Base-by-base conservation (phyloP, 2,888 invertebrate genomes). In the Griposia aprilina region DNA sequence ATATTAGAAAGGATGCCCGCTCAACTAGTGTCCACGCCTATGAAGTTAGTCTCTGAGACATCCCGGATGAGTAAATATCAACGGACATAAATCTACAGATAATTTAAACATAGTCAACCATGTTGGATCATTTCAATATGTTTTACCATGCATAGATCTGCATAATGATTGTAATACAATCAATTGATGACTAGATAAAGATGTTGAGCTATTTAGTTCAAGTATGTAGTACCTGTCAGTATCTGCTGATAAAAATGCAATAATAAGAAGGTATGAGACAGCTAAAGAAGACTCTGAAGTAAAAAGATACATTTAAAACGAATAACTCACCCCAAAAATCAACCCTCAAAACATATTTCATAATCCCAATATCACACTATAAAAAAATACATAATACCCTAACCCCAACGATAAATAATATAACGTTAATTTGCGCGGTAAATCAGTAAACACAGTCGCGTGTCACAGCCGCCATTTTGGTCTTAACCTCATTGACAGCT, bases 381-480 rank as follows among this genome's bases (percentile, higher is more conserved):
- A 50, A 83, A 66, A 66, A 80, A 62, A 71, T 65, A 88, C 63
- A 77, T 82, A 82, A 80, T 74, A 78, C 48, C 26, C 36, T 55
- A 74, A 82, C 86, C 86, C 76, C 75, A 82, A 81, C 76, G 52
- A 85, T 71, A 67, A 85, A 87, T 86, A 87, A 81, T 80, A 83
- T 89, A 91, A 90, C 86, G 90, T 88, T 89, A 90, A 91, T 90
- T 91, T 87, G 87, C 87, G 87, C 84, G 78, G 90, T 84, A 92
- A 93, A 93, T 94, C 92, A 89, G 92, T 92, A 91, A 92, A 91
- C 89, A 89, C 59, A 81, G 89, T 93, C 91, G 94, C 94, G 93
- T 94, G 94, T 90, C 90, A 52, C 80, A 83, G 89, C 90, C 88
- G 95, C 94, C 94, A 94, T 95, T 93, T 95, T 95, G 92, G 88